Evolutionary conservation across 1,140 invertebrate genomes (phyloP).

Genomic region (Leptopilina clavipes): DNA sequence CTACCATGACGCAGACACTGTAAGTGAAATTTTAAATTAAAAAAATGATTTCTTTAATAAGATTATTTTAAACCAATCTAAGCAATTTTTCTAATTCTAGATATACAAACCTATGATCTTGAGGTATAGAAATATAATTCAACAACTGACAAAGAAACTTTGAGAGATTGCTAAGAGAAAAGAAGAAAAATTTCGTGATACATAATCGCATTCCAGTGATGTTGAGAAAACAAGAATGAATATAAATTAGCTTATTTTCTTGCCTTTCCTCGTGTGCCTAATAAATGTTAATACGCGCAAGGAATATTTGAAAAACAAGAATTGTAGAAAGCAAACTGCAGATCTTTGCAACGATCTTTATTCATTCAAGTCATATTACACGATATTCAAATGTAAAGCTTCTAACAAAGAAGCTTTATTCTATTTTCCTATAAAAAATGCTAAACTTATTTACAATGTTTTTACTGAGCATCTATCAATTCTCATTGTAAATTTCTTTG

Average conservation of each 20-base stretch:
- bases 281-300: neutral
- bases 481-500: neutral
- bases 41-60: constrained; percentile 28
- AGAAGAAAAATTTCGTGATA: neutral
- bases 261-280: neutral
- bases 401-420: neutral
- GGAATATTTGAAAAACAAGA: neutral
- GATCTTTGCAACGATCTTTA: constrained; percentile 1
- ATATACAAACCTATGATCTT: constrained; percentile 80
- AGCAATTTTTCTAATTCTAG: constrained; percentile 57
- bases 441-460: constrained; percentile 9
- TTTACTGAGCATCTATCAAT: neutral
- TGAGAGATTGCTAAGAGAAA: neutral
- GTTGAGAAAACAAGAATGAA: neutral
- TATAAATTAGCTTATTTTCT: neutral
- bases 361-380: constrained; percentile 17
- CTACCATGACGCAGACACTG: constrained; percentile 77
- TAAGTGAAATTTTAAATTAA: constrained; percentile 61
- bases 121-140: constrained; percentile 77
- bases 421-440: constrained; percentile 1
- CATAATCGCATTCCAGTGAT: neutral
- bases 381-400: neutral
- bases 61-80: constrained; percentile 32
- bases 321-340: neutral
- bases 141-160: constrained; percentile 52